Evolutionary conservation across 2,113 vertebrate genomes (phyloP).

Genomic region (Ammospiza caudacuta): DNA sequence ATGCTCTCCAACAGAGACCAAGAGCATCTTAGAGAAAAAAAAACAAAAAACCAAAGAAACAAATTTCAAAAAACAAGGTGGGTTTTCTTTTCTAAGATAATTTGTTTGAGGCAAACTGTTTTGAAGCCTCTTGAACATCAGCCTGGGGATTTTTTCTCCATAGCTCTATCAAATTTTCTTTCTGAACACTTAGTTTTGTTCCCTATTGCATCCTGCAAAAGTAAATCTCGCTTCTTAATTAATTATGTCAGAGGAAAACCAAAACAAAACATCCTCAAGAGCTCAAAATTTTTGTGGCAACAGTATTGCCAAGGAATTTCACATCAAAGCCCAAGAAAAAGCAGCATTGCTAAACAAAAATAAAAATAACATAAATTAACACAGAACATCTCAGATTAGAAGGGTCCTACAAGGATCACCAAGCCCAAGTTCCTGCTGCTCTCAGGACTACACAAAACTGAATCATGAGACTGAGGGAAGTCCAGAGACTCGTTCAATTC

Average conservation of each 20-base stretch:
- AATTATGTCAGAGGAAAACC: neutral
- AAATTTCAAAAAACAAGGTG: neutral
- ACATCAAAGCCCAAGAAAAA: neutral
- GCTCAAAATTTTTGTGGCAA: neutral
- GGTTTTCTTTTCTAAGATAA: neutral
- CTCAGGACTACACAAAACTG: neutral
- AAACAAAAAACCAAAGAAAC: neutral
- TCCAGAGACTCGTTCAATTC: neutral
- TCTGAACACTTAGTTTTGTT: neutral
- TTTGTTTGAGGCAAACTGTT: neutral
- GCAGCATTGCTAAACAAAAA: neutral
- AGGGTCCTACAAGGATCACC: neutral
- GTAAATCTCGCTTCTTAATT: neutral
- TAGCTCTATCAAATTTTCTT: neutral
- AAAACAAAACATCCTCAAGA: neutral
- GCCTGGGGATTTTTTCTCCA: accelerated
- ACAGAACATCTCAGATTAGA: neutral
- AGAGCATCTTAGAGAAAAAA: accelerated
- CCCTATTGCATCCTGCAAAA: neutral
- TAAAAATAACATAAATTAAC: neutral
- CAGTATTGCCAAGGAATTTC: neutral
- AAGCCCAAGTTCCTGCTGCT: neutral
- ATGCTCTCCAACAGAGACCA: neutral
- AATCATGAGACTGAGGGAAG: neutral
- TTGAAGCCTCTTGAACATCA: neutral